Evolutionary conservation across 1,140 invertebrate species (phyloP), one percentile per base, ranked within the genome.

Genomic region (Drosophila funebris): DNA sequence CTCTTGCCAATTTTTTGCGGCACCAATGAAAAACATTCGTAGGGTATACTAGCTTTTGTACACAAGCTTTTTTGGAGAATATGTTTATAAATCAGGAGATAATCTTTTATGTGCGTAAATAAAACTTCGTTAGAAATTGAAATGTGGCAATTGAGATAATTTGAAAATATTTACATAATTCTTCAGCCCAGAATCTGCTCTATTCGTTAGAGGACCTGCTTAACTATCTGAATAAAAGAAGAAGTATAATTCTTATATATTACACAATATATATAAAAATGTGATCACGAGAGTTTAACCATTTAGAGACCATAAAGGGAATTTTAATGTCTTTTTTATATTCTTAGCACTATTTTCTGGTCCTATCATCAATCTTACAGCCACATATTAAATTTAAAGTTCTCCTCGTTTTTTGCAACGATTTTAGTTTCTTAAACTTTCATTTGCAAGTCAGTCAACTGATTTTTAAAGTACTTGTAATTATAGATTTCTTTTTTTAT

Each of bases 281-380:
- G n/a, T n/a, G n/a, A n/a, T n/a, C n/a, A n/a, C n/a, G n/a, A n/a
- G n/a, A n/a, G n/a, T n/a, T n/a, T n/a, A n/a, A n/a, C n/a, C n/a
- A 29, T 29, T 31, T 31, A 31, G 9, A 31, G 7, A 5, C 29
- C 29, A n/a, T 31, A 36, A n/a, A 39, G n/a, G 14, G 37, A 39
- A 39, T 39, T 39, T 16, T 9, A 6, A 14, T 39, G 13, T 41
- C 5, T 41, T 0, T 41, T 8, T 6, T 41, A 41, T 16, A 7
- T 44, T 24, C 16, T 2, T 0, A 6, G 18, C 6, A 11, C 18
- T 20, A 8, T 2, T 44, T 44, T 22, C 20, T 6, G 9, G 3
- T 18, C 44, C 52, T 68, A 68, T 68, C 57, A 69, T 62, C 31
- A 70, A 63, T 70, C 67, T 63, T 48, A 16, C 7, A 69, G 57